Conservation (phyloP, 2,113 vertebrate genomes). For the Mustela nigripes region DNA sequence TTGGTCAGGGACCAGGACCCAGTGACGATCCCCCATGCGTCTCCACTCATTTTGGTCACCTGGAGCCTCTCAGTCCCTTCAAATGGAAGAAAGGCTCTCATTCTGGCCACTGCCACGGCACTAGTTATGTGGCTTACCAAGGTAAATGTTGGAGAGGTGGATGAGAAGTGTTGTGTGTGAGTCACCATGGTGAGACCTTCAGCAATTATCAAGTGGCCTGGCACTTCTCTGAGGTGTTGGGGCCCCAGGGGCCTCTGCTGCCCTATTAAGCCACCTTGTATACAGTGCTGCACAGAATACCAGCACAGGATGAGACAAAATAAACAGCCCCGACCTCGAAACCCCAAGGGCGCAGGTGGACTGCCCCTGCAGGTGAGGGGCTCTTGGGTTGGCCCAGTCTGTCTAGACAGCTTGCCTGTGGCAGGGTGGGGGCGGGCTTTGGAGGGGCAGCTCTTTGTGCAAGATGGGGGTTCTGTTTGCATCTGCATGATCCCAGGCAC, state of each 20-base stretch:
- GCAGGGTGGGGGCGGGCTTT: fast-evolving
- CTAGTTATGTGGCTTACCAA: neutral
- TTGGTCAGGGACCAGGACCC: neutral
- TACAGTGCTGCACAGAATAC: conserved; percentile 42
- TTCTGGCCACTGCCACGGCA: neutral
- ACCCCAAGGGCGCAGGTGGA: conserved; percentile 51
- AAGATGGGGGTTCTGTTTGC: neutral
- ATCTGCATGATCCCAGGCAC: neutral
- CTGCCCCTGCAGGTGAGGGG: conserved; percentile 62
- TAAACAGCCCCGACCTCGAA: conserved; percentile 55
- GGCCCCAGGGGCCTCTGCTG: neutral
- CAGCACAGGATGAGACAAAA: conserved; percentile 77
- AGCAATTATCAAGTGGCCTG: conserved; percentile 49
- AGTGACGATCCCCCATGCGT: neutral
- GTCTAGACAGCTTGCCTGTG: no score
- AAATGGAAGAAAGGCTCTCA: neutral
- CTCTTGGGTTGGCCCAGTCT: neutral
- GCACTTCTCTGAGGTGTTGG: neutral
- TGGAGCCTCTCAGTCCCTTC: neutral
- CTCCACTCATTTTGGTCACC: neutral
- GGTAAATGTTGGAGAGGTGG: neutral
- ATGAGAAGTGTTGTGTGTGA: neutral
- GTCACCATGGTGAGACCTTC: conserved; percentile 50
- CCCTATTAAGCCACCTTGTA: conserved; percentile 60
- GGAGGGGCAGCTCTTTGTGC: neutral